A percentile compares a stretch with the other conserved stretches of the same genome.
Conservation (phyloP, 2,113 vertebrate genomes). For the Progne subis region DNA sequence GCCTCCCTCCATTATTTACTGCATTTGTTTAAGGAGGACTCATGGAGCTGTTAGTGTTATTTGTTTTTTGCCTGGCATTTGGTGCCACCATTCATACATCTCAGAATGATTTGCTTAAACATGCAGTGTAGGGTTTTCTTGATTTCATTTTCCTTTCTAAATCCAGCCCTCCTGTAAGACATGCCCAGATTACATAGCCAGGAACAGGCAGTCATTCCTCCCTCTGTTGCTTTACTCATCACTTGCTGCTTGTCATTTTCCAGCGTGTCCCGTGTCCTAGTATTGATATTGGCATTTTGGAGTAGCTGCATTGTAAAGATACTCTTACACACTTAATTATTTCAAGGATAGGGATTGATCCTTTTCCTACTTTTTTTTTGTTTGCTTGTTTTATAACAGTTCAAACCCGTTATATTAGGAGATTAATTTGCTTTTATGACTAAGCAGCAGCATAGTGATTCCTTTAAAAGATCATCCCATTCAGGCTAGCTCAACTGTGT, state of each 20-base stretch:
- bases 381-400: background rate
- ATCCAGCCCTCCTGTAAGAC: background rate
- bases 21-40: constrained; percentile 53
- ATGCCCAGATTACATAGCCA: background rate
- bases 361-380: background rate
- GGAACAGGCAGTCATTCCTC: background rate
- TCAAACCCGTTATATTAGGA: background rate
- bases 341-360: background rate
- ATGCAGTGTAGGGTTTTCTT: background rate
- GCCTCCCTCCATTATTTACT: constrained; percentile 58
- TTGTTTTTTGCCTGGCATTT: constrained; percentile 60
- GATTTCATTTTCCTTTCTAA: constrained; percentile 31
- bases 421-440: constrained; percentile 21
- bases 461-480: background rate
- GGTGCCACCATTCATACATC: constrained; percentile 22
- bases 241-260: background rate
- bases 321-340: background rate
- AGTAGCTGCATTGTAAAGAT: background rate
- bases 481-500: background rate
- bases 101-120: constrained; percentile 42
- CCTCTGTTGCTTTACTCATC: background rate
- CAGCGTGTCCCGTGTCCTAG: background rate
- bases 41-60: constrained; percentile 50
- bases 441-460: background rate
- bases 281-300: background rate